phyloP scores from a whole-genome alignment of 2,113 vertebrate species.

The Emydocephalus ijimae region DNA sequence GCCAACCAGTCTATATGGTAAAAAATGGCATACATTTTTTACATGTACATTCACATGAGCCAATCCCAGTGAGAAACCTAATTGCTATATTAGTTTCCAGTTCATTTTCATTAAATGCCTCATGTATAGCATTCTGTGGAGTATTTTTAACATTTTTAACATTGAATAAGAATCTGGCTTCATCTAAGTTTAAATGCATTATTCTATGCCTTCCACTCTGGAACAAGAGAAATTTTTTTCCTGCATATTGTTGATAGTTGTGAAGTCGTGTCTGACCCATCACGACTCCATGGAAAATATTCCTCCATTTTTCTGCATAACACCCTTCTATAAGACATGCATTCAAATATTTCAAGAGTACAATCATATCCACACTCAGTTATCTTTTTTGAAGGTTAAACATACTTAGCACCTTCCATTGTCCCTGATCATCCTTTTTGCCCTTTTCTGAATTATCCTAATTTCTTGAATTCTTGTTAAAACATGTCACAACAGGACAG shows the following conservation, averaged over 20 bases:
- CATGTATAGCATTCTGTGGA: background rate
- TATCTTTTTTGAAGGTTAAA: background rate
- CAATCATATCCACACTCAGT: background rate
- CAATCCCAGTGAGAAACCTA: background rate
- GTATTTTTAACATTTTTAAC: background rate
- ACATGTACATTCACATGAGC: background rate
- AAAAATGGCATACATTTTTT: background rate
- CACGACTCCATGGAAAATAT: no score
- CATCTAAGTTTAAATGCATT: background rate
- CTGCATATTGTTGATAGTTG: no score
- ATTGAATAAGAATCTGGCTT: background rate
- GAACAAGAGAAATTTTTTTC: background rate
- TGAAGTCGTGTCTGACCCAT: no score
- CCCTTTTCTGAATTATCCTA: background rate
- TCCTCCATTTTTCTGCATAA: background rate
- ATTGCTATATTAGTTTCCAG: background rate
- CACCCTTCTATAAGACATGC: background rate
- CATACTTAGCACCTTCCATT: background rate
- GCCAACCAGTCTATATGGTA: background rate
- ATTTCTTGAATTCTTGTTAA: background rate
- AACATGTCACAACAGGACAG: background rate
- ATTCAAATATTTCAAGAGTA: background rate
- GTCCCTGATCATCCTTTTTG: background rate
- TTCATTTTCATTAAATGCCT: background rate
- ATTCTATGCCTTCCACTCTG: background rate